These are phyloP conservation scores for Hypocryptadius cinnamomeus DNA, from an alignment of 2,113 vertebrate genomes.

Conservation along the genomic window DNA sequence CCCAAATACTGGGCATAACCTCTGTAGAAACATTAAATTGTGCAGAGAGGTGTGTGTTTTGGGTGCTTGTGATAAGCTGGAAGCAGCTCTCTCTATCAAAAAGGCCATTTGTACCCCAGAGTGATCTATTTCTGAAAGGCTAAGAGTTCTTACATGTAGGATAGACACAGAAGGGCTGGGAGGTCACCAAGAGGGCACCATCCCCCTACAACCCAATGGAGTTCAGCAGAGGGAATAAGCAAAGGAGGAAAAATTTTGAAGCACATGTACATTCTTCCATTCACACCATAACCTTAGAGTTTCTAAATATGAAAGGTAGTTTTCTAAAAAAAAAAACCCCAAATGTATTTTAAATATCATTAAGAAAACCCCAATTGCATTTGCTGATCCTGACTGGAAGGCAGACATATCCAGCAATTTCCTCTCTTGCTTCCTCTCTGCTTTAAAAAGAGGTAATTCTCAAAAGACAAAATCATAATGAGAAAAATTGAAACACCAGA, in stretches of 20 bases:
- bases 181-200: neutral
- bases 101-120: neutral
- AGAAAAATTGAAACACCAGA: neutral
- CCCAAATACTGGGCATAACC: neutral
- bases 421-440: neutral
- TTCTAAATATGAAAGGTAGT: neutral
- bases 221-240: neutral
- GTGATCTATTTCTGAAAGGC: neutral
- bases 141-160: neutral
- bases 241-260: neutral
- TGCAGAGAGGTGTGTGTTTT: neutral
- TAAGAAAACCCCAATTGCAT: neutral
- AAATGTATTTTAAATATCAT: neutral
- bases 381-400: neutral
- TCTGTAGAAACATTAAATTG: neutral
- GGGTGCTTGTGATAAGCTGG: neutral
- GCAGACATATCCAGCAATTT: neutral
- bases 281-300: neutral
- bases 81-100: neutral
- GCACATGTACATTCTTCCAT: neutral
- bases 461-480: slow-evolving; percentile 1
- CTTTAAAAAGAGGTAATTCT: neutral
- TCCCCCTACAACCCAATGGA: neutral
- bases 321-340: neutral
- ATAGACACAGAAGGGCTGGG: neutral